These are phyloP conservation scores for Brachyhypopomus occidentalis DNA, from an alignment of 2,113 vertebrate genomes.

Conservation along the genomic window DNA sequence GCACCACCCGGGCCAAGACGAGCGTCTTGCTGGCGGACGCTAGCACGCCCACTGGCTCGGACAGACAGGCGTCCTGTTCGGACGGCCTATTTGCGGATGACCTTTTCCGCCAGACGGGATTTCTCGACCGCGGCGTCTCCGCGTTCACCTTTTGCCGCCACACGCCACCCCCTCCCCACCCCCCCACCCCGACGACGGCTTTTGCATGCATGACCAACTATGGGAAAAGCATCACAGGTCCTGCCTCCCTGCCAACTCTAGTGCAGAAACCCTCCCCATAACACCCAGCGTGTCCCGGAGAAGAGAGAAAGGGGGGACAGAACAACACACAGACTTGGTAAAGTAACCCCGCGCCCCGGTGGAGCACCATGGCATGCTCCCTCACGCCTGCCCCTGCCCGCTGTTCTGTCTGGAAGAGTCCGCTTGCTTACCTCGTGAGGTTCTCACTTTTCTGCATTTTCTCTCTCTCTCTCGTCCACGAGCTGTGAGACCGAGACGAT, in stretches of 20 bases:
- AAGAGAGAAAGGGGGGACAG: no score
- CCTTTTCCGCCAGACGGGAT: slow-evolving; percentile 69
- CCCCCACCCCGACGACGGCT: no score
- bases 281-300: background rate
- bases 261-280: background rate
- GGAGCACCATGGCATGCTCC: background rate
- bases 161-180: no score
- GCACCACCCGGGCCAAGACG: slow-evolving; percentile 35
- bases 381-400: background rate
- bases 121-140: slow-evolving; percentile 33
- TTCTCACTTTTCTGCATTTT: slow-evolving; percentile 40
- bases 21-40: slow-evolving; percentile 39
- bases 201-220: slow-evolving; percentile 40
- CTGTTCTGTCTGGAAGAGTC: background rate
- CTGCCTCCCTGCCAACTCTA: background rate
- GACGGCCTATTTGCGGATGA: slow-evolving; percentile 73
- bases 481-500: slow-evolving; percentile 52
- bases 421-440: slow-evolving; percentile 46
- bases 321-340: background rate
- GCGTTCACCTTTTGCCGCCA: no score
- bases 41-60: slow-evolving; percentile 39
- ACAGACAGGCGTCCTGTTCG: slow-evolving; percentile 61
- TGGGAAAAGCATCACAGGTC: slow-evolving; percentile 30
- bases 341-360: background rate
- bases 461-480: slow-evolving; percentile 33